Evolutionary conservation across 2,797 vertebrate genomes (phyloP), one percentile per base, ranked within the genome.

Genomic region (Leptatherina wallacei): DNA sequence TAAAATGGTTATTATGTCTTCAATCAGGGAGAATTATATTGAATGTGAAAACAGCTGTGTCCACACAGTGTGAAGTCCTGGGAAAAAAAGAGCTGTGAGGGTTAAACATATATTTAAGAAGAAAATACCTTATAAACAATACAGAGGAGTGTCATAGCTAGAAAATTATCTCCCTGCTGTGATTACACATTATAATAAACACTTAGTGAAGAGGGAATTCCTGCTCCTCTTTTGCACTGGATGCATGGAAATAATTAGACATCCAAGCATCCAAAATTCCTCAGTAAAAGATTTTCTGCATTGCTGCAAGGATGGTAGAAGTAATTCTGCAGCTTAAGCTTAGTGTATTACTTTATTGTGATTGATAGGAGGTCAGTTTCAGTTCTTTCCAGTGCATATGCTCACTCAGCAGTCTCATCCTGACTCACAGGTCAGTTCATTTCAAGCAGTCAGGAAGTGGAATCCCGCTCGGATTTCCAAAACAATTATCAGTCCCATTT

Each of bases 401-500:
- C 74, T 2, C 38, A 55, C 69, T 88, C 90, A 90, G 88, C 87
- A 81, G 22, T 73, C 56, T 40, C 5, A 20, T 32, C 16, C 51
- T 54, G 55, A 77, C 36, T 78, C 78, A 60, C 14, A 30, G 66
- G 62, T 65, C 61, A 72, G 12, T 22, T 58, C 5, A n/a, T 59
- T 2, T 3, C 33, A 59, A 61, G 27, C 20, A 14, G 24, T 71
- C 52, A 77, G 81, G 66, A 64, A 71, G 55, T 55, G 22, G 0
- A 74, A 52, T 16, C 0, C 3, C 7, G 1, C 47, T 66, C n/a
- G 0, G 51, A 66, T 44, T 63, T 1, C 1, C 24, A 54, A 47
- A 38, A 30, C 54, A 0, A 32, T 42, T 2, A 36, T 30, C 33
- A 29, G 1, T 4, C 2, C 24, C 7, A 40, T 51, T 58, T 59